Evolutionary conservation across 1,140 invertebrate species (phyloP).

Genomic region (Amphibalanus amphitrite): DNA sequence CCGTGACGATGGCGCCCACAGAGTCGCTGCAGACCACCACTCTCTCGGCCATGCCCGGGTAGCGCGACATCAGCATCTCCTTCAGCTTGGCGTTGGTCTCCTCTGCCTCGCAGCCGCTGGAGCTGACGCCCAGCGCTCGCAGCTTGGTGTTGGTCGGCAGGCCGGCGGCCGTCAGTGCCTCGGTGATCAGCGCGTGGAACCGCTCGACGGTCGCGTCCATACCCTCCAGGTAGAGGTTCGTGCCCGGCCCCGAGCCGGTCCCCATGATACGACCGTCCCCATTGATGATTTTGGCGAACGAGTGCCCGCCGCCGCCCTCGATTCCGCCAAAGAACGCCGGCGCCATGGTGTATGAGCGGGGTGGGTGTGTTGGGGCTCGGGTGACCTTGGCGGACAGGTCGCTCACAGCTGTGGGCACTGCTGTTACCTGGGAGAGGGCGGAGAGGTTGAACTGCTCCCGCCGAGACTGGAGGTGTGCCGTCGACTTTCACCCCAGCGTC

Average conservation of each 20-base stretch:
- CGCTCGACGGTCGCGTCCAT: not conserved
- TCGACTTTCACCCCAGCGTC: no score
- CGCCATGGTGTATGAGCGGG: not conserved
- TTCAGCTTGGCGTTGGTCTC: constrained; percentile 42
- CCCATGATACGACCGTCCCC: not conserved
- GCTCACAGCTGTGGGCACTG: no score
- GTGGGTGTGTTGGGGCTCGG: no score
- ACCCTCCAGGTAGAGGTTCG: not conserved
- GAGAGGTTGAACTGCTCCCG: no score
- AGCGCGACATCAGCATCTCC: constrained; percentile 31
- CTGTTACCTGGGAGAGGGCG: no score
- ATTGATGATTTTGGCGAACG: not conserved
- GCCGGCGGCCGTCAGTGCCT: not conserved
- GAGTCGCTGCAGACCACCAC: constrained; percentile 66
- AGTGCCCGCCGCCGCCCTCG: constrained; percentile 1
- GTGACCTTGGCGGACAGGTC: no score
- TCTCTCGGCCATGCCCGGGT: constrained; percentile 40
- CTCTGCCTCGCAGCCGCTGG: constrained; percentile 70
- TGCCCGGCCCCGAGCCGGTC: not conserved
- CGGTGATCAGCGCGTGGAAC: not conserved
- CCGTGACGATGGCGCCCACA: constrained; percentile 61
- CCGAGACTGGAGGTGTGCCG: no score
- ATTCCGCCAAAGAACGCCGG: not conserved
- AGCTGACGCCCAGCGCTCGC: not conserved
- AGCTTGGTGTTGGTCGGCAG: not conserved